phyloP scores from a whole-genome alignment of 2,888 invertebrate genomes.

The Mythimna ferrago region DNA sequence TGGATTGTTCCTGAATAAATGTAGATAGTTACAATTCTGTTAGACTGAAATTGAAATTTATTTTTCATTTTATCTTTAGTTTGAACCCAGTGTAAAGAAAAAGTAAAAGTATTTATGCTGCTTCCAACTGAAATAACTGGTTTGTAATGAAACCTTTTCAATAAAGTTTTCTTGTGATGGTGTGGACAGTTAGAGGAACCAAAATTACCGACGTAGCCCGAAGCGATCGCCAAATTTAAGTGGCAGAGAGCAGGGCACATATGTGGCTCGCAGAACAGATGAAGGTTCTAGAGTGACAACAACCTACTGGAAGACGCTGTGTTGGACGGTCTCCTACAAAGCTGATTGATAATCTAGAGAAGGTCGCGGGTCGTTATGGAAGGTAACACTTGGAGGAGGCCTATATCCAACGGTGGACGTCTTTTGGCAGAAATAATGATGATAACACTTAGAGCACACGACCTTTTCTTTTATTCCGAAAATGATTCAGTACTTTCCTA shows the following conservation, averaged over 20 bases:
- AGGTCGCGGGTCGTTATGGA: too few relatives aligned
- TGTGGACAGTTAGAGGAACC: neutral
- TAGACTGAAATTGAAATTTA: neutral
- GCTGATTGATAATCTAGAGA: too few relatives aligned
- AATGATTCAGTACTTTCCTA: neutral
- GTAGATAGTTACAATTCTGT: neutral
- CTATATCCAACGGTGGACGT: too few relatives aligned
- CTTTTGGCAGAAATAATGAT: too few relatives aligned
- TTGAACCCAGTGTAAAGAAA: neutral
- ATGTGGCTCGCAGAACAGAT: too few relatives aligned
- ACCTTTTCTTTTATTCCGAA: neutral
- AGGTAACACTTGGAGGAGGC: too few relatives aligned
- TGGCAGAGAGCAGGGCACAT: too few relatives aligned
- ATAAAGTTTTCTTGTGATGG: neutral
- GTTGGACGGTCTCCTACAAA: too few relatives aligned
- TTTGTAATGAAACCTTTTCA: neutral
- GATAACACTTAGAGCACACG: neutral
- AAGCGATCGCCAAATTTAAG: too few relatives aligned
- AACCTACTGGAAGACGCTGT: too few relatives aligned
- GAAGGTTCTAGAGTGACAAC: too few relatives aligned
- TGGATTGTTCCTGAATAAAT: neutral
- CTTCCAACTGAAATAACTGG: neutral
- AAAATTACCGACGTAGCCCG: too few relatives aligned
- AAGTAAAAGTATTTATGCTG: neutral
- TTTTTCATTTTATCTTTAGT: neutral